Evolutionary conservation across 2,888 invertebrate species (phyloP), one percentile per base, ranked within the genome.

Genomic region (Pteria penguin): DNA sequence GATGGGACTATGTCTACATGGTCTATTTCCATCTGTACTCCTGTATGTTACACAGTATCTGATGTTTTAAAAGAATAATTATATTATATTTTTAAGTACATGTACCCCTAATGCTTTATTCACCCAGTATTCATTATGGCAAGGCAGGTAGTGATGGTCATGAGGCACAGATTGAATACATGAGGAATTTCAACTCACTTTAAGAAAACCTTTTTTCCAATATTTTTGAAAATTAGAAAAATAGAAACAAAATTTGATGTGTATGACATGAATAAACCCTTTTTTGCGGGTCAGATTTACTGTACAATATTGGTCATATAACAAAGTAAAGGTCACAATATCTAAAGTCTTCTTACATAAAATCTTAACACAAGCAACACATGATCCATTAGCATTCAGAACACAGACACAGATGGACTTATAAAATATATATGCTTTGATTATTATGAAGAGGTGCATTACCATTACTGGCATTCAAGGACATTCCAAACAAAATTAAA

Each of bases 111-210:
- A n/a, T 8, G 54, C 67, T 27, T 67, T 29, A 67, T 67, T 55
- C 18, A 67, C 54, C 67, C 67, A 67, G 29, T 67, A 67, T 29
- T 67, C 67, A 54, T 52, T 26, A 67, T 27, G 54, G 24, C 18
- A 24, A 8, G 11, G n/a, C 8, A 67, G 67, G 29, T 67, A 67
- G 18, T 67, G 29, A 54, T 67, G 67, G 31, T 54, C 67, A 26
- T 29, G 26, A 27, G 54, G 29, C 14, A 55, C 67, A 54, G 58
- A 58, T 24, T 58, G 26, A 58, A 58, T 22, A 58, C 18, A 45
- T 45, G 18, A 45, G 11, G 18, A 45, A 45, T 45, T 8, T 45
- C 8, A 45, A 45, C 8, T 14, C 45, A 8, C 18, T 18, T 45
- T 8, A 45, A 14, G 18, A 8, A 45, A 45, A 45, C 45, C 8